phyloP scores from a whole-genome alignment of 2,888 invertebrate species.

The Drosophila cognata region DNA sequence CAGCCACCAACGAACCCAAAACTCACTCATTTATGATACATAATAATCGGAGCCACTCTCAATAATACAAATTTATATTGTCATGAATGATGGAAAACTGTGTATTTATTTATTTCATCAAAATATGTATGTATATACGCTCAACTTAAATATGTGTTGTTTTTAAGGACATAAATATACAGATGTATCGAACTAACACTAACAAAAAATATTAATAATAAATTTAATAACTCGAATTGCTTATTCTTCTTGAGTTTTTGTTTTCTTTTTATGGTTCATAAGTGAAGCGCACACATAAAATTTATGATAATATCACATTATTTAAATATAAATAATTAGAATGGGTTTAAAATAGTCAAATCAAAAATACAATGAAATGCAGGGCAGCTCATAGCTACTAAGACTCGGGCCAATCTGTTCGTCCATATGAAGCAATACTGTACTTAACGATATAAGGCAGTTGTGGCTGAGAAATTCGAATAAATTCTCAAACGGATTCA shows the following conservation, averaged over 20 bases:
- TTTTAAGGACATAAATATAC: conserved; percentile 37
- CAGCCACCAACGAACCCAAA: not conserved
- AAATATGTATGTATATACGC: conserved; percentile 34
- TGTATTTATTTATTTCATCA: conserved; percentile 45
- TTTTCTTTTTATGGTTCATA: conserved; percentile 19
- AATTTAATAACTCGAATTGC: conserved; percentile 33
- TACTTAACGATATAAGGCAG: conserved; percentile 75
- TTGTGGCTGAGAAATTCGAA: conserved; percentile 58
- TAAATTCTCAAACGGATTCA: conserved; percentile 41
- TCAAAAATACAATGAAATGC: conserved; percentile 45
- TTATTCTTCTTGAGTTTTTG: conserved; percentile 28
- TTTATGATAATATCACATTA: conserved; percentile 80
- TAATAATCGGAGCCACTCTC: not conserved
- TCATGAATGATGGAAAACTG: conserved; percentile 4
- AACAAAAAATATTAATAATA: conserved; percentile 47
- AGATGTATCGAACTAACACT: conserved; percentile 40
- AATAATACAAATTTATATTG: not conserved
- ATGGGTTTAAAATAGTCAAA: conserved; percentile 42
- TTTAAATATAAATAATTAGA: conserved; percentile 70
- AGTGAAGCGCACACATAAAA: conserved; percentile 53
- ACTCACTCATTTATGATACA: not conserved
- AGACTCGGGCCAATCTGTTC: conserved; percentile 46
- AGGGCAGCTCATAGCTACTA: conserved; percentile 53
- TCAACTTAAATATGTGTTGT: conserved; percentile 39
- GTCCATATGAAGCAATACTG: conserved; percentile 62